A percentile compares a stretch with the other conserved stretches of the same genome.
Evolutionary conservation across 2,113 vertebrate species (phyloP).

Genomic region (Crotalus horridus): DNA sequence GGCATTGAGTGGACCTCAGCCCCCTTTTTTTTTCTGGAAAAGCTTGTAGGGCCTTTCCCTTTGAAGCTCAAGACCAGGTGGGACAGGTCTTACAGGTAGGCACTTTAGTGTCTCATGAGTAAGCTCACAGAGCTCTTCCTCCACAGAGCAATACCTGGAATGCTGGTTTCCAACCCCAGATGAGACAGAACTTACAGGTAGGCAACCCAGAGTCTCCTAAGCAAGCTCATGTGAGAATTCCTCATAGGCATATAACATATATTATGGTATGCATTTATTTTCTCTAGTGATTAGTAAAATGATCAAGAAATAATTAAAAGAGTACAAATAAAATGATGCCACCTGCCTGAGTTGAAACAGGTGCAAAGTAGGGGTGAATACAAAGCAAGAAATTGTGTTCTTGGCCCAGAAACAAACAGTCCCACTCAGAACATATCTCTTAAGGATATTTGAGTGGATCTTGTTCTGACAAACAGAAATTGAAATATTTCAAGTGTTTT

Average conservation of each 20-base stretch:
- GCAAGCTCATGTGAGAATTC: neutral
- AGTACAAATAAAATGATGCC: neutral
- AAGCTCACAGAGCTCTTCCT: conserved; percentile 35
- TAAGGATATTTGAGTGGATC: neutral
- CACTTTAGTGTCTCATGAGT: conserved; percentile 14
- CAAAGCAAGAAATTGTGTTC: neutral
- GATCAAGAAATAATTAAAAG: neutral
- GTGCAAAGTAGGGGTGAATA: neutral
- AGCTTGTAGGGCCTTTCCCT: neutral
- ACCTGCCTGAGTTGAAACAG: neutral
- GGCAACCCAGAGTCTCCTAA: conserved; percentile 20
- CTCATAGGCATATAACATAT: neutral
- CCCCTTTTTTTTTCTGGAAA: neutral
- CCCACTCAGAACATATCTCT: neutral
- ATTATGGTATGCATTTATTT: neutral
- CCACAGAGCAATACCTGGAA: conserved; percentile 17
- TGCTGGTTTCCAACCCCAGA: conserved; percentile 19
- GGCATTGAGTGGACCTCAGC: neutral
- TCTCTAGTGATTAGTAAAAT: neutral
- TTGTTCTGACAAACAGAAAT: neutral
- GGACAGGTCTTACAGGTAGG: conserved; percentile 11
- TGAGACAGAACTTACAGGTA: conserved; percentile 29
- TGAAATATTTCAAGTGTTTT: neutral
- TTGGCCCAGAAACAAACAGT: neutral
- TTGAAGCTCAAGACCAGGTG: neutral